Base-by-base conservation (phyloP, 2,797 vertebrate genomes). In the Eupleurogrammus muticus region DNA sequence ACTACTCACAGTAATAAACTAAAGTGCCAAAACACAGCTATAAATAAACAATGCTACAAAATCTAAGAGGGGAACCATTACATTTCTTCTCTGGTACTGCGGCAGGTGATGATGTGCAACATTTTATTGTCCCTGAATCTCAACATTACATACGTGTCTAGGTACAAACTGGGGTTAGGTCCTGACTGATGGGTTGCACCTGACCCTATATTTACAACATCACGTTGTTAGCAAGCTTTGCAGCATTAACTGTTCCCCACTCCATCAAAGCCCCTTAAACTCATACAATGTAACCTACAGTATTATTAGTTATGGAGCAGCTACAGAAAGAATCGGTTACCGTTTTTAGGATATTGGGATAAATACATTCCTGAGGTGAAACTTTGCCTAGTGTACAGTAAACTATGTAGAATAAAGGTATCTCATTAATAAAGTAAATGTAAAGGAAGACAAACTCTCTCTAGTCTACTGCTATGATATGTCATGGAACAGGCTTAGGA, bases 251-350 rank as follows among this genome's bases (percentile, higher is more conserved):
- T 36, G 46, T 14, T 46, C 77, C 59, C 46, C 50, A 40, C 66
- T 55, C 36, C 10, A 17, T 11, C 19, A 24, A 59, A 51, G 57
- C 51, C 58, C 36, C 16, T 42, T 17, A 46, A 48, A 38, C 13
- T 35, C 38, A 44, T 14, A 60, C 28, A 65, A 63, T 16, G 34
- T 63, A 55, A 83, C 85, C 75, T 73, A 78, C 66, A 75, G 48
- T 48, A 47, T 49, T 12, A 9, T 23, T 19, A 60, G 42, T 40
- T 59, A 23, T 10, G 38, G 8, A 20, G 32, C 1, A 69, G 66
- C 49, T 69, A 21, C 46, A 59, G 38, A 5, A 64, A 69, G 72
- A 11, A 17, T 49, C 53, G 32, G 44, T 38, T 34, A 47, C 20
- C 49, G 62, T 19, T 58, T 32, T 46, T 12, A 60, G 24, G 34